Evolutionary conservation across 1,140 invertebrate genomes (phyloP), one percentile per base, ranked within the genome.

Genomic region (Nymphalis io): DNA sequence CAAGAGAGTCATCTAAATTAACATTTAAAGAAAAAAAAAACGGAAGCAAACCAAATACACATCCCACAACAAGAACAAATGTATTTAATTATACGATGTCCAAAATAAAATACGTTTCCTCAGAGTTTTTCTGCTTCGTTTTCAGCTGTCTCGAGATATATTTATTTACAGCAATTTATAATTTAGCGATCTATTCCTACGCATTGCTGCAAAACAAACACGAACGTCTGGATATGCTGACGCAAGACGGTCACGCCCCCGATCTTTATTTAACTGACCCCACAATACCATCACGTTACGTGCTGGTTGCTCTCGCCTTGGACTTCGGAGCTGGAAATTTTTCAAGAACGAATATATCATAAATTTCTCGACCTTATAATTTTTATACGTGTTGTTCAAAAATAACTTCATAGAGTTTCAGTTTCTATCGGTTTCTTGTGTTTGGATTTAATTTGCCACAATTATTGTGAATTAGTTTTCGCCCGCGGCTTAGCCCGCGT

Each of bases 251-350:
- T n/a, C 57, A 60, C 66, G 66, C 58, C 58, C 20, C 59, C 57
- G n/a, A 23, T 40, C 23, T 53, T 53, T 53, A 53, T 53, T 53
- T 21, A 27, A 68, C 57, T 53, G 66, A 68, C 42, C 66, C 27
- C 44, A 60, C 16, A 40, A 55, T 40, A 21, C 38, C 48, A n/a
- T 46, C 44, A 60, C 59, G 48, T 61, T 42, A 68, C 21, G 42
- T 58, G 40, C 40, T 15, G 40, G 58, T 18, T 48, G 40, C 20
- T 16, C 40, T 63, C 13, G 38, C 67, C 67, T 62, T 69, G 67
- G 67, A 69, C 67, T 63, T 69, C 67, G 67, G 53, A 63, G 13
- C 67, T 57, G 60, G 38, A 48, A 63, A 59, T 44, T 27, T 53
- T 58, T 44, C 48, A 21, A 53, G 48, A 53, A 53, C 46, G 16